These are phyloP conservation scores for Masticophis lateralis DNA, from an alignment of 2,797 vertebrate species.

Conservation along the genomic window DNA sequence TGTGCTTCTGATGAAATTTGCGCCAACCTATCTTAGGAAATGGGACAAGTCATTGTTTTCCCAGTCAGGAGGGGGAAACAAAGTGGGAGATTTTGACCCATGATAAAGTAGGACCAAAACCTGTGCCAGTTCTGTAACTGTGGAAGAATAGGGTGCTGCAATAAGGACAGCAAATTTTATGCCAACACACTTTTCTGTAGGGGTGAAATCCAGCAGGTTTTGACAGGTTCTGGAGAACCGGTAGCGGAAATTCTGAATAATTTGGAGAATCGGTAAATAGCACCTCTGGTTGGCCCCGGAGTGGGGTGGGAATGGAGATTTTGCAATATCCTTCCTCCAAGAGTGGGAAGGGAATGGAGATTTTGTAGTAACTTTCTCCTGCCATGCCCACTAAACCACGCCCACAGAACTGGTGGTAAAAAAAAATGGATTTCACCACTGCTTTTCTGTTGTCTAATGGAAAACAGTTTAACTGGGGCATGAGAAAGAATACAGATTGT, in stretches of 20 bases:
- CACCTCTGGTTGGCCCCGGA: too few relatives aligned
- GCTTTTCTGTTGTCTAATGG: neutral
- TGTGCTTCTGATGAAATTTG: neutral
- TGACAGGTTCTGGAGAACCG: too few relatives aligned
- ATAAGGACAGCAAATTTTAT: neutral
- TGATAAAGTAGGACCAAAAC: neutral
- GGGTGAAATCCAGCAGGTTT: too few relatives aligned
- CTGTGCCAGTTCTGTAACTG: neutral
- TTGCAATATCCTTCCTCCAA: too few relatives aligned
- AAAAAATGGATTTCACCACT: too few relatives aligned
- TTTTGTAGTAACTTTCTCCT: too few relatives aligned
- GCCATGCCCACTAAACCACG: too few relatives aligned
- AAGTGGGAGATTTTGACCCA: neutral
- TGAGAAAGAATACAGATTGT: neutral
- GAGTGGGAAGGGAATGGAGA: too few relatives aligned
- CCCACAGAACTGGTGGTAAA: too few relatives aligned
- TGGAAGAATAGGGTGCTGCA: neutral
- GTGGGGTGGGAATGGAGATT: too few relatives aligned
- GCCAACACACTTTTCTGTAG: neutral
- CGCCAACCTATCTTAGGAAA: neutral
- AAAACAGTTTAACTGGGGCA: neutral
- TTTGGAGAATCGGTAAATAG: too few relatives aligned
- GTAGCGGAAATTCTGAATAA: too few relatives aligned
- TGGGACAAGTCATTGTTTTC: neutral
- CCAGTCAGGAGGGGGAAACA: neutral